Evolutionary conservation across 2,113 vertebrate species (phyloP), one percentile per base, ranked within the genome.

Genomic region (Strix uralensis): DNA sequence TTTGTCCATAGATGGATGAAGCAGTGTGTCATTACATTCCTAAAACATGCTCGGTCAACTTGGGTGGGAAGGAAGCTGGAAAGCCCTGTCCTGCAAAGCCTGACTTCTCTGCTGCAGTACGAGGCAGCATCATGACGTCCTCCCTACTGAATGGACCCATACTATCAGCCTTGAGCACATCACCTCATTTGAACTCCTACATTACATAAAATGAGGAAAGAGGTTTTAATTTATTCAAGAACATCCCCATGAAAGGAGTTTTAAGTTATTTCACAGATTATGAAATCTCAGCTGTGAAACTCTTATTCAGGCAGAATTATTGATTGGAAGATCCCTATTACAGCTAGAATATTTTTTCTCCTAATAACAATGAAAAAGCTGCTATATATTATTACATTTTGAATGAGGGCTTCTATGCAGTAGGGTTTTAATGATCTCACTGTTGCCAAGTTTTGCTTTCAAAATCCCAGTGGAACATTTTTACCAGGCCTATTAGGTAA

Each of bases 401-500:
- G 66, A 82, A 95, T 83, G 74, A 95, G 66, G 16, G n/a, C 54
- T 85, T 96, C 81, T 85, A 27, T 92, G 94, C 74, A 86, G 71
- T 26, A 81, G 46, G 23, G 55, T 73, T 97, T 95, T 96, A 95
- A 96, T 93, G 59, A 92, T 75, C 85, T 86, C 32, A n/a, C 27
- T 65, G 61, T 90, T 95, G 95, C 82, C 90, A 96, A 92, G 81
- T 81, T 95, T 91, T 93, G 29, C 69, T 94, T 96, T 90, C 75
- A 94, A 70, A 66, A 46, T 80, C 75, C 47, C 72, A 88, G 67
- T 49, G 75, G 85, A 94, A 91, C 46, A 44, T 82, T 95, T 96
- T 94, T 74, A 95, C 63, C 81, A 86, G 75, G 40, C 89, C 84
- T 86, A 46, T 95, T 95, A 91, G 44, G 47, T 91, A 94, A 94